Evolutionary conservation across 2,797 vertebrate species (phyloP), one percentile per base, ranked within the genome.

Genomic region (Dendrocincla tyrannina): DNA sequence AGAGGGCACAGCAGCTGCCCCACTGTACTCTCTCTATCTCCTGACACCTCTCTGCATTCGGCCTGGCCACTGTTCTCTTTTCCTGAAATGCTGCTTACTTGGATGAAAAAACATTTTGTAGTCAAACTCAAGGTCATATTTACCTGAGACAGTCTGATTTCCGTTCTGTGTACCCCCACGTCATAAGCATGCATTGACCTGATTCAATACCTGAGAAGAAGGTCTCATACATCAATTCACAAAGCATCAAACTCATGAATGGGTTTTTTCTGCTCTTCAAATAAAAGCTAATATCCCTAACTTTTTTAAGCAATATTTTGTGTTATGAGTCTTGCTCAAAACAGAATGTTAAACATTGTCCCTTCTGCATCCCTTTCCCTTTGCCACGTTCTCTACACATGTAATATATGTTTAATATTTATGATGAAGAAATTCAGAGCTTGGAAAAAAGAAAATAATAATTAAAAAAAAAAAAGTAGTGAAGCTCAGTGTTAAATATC

Each of bases 131-230:
- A 53, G 68, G 58, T 12, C 30, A 39, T 15, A 18, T 10, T 68
- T 78, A 55, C 15, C 7, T 0, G 2, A 62, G 39, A 50, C 4
- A 42, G 13, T 15, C 24, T 52, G 19, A 28, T 41, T 82, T 92
- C n/a, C 75, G 4, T 32, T 81, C 47, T 50, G 7, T 27, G 27
- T 39, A 39, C 3, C 9, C 9, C 7, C 6, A 32, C 0, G 1
- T 13, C 16, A 24, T 0, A 0, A 59, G 4, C 15, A 27, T 6
- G 4, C 8, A 10, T 23, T 49, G 17, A n/a, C 23, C 13, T 73
- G 20, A 44, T 11, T 70, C 3, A 1, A 6, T 33, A 49, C 3
- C 12, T 39, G n/a, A 47, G 28, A 56, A 73, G 16, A 44, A 50
- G 4, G 11, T 33, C n/a, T 77, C 49, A 33, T 17, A 35, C 35